Percentiles rank a stretch among this genome's conserved stretches.
Conservation (phyloP, 2,888 invertebrate species). For the Margaritifera margaritifera region DNA sequence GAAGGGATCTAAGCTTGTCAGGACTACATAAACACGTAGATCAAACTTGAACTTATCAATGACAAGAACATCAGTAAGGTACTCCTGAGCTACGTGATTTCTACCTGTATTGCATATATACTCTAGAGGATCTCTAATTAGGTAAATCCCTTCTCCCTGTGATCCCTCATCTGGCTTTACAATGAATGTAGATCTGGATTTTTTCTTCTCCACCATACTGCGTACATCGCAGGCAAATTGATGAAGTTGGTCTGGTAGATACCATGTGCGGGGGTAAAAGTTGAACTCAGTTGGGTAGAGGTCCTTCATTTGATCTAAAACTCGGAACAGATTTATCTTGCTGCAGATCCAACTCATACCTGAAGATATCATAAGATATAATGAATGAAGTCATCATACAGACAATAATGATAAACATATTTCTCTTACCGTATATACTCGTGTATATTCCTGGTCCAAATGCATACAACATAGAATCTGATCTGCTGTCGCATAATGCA, state of each 20-base stretch:
- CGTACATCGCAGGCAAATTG: conserved; percentile 65
- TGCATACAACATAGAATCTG: too few relatives aligned
- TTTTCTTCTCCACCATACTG: conserved; percentile 46
- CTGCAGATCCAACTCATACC: conserved; percentile 74
- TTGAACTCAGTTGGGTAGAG: conserved; percentile 74
- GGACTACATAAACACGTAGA: conserved; percentile 74
- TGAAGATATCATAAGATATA: conserved; percentile 33
- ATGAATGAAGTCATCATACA: background rate
- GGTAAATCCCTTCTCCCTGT: conserved; percentile 75
- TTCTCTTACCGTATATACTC: too few relatives aligned
- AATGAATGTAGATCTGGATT: conserved; percentile 71
- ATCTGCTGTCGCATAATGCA: too few relatives aligned
- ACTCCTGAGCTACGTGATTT: conserved; percentile 72
- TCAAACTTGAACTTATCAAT: conserved; percentile 74
- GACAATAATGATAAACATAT: too few relatives aligned
- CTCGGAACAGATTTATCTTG: conserved; percentile 73
- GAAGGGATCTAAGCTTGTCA: conserved; percentile 73
- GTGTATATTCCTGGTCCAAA: too few relatives aligned
- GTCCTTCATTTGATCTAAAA: conserved; percentile 73
- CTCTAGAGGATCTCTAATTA: conserved; percentile 72
- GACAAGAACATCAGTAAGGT: conserved; percentile 72
- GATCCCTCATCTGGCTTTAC: conserved; percentile 75
- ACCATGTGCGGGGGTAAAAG: conserved; percentile 75
- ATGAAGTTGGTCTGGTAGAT: conserved; percentile 73
- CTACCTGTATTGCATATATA: conserved; percentile 48